Base-by-base conservation (phyloP, 35 echinoderm and acorn worm genomes). In the Acanthaster planci region DNA sequence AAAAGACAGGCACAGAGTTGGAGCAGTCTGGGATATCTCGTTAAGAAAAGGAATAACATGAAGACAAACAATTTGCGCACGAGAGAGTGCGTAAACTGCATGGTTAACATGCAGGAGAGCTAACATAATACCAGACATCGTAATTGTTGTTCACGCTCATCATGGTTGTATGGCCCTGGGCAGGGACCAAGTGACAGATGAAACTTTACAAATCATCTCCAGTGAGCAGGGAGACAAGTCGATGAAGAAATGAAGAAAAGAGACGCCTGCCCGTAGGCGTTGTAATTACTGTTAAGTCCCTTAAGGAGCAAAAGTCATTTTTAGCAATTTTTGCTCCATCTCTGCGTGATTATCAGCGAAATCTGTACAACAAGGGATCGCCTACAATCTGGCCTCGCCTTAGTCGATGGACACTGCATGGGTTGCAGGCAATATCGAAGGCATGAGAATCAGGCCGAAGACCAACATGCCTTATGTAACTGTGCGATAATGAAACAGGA, bases 21-120 rank as follows among this genome's bases (percentile, higher is more conserved):
- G 26, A 10, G 34, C 26, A 14, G 64, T 10, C 23, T 72, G 19
- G 7, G 1, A 72, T 30, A 72, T 14, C 26, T 31, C 64, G 64
- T 9, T 30, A 72, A 34, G 64, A 26, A 12, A 30, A 72, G 27
- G 19, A 60, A 16, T 35, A 5, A 19, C 34, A 72, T 26, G 30
- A 72, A 34, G 64, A 31, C 64, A 31, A 19, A 23, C 64, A 72
- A 72, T 31, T 72, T 72, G 64, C 64, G 64, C 64, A 72, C 64
- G 22, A 27, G 22, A 14, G 14, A 27, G 22, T 72, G 26, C 7
- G 21, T 8, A 27, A 34, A 29, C 27, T 72, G 64, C 1, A 67
- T 27, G 8, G 0, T 67, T 67, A 67, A 72, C 23, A 72, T 12
- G 34, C 22, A 72, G 21, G 9, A 14, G 23, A 10, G 2, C 14